These are phyloP conservation scores for Ophion ventricosus DNA, from an alignment of 2,888 invertebrate species.

Conservation along the genomic window DNA sequence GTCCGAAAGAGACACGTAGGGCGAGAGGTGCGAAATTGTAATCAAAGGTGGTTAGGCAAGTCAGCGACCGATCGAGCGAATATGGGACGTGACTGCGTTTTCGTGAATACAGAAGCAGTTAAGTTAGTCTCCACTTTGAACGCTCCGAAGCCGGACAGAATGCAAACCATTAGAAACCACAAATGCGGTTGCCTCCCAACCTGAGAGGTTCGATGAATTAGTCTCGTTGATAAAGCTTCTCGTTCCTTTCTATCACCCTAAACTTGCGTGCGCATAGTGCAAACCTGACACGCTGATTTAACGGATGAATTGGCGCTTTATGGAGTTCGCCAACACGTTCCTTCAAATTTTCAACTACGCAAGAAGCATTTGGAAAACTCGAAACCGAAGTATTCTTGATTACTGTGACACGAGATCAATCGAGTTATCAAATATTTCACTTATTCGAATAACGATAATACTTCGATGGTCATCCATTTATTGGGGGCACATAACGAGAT, in stretches of 20 bases:
- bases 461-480: not conserved
- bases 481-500: not conserved
- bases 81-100: constrained; percentile 5
- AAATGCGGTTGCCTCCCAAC: constrained; percentile 40
- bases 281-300: constrained; percentile 25
- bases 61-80: constrained; percentile 22
- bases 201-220: constrained; percentile 48
- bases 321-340: constrained; percentile 30
- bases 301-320: constrained; percentile 19
- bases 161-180: constrained; percentile 55
- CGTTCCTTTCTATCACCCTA: constrained; percentile 8
- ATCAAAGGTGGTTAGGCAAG: constrained; percentile 27
- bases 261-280: constrained; percentile 25
- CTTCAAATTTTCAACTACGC: constrained; percentile 35
- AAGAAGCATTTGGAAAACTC: constrained; percentile 26
- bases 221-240: constrained; percentile 17
- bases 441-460: not conserved
- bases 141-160: constrained; percentile 27
- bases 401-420: not conserved
- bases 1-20: not conserved
- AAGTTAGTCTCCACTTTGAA: not conserved
- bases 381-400: not conserved
- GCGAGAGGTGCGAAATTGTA: constrained; percentile 23
- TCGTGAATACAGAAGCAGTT: constrained; percentile 1
- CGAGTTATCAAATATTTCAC: not conserved